Evolutionary conservation across 1,140 invertebrate genomes (phyloP).

Genomic region (Sarcophaga peregrina): DNA sequence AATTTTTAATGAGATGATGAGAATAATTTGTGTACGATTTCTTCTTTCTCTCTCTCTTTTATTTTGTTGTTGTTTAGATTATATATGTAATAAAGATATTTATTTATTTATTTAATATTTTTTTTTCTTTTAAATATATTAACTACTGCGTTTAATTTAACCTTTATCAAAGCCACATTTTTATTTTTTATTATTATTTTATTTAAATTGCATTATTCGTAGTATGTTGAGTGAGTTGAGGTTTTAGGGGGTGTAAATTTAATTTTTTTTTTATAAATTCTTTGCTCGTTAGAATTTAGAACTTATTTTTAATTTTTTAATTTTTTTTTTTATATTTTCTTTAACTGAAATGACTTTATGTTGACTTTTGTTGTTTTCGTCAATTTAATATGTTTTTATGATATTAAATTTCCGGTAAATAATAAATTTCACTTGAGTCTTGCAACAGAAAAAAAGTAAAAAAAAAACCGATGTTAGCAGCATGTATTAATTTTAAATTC

Average conservation of each 20-base stretch:
- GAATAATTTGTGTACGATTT: too few species aligned
- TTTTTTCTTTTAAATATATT: not conserved
- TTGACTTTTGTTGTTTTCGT: constrained; percentile 25
- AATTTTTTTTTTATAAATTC: not conserved
- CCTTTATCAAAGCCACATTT: constrained; percentile 49
- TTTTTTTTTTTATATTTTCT: not conserved
- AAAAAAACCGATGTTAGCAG: not conserved
- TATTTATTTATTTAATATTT: too few species aligned
- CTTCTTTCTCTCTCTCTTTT: too few species aligned
- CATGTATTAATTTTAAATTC: not conserved
- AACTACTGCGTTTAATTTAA: constrained; percentile 14
- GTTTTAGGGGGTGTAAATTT: constrained; percentile 2
- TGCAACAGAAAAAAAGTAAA: not conserved
- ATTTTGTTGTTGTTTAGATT: too few species aligned
- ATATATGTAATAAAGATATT: too few species aligned
- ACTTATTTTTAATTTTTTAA: too few species aligned
- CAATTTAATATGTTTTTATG: not conserved
- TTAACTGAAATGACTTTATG: constrained; percentile 7
- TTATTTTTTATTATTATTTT: constrained; percentile 26
- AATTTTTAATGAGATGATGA: too few species aligned
- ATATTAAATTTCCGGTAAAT: constrained; percentile 15
- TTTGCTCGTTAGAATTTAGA: too few species aligned
- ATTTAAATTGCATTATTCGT: constrained; percentile 35
- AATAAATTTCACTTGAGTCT: not conserved
- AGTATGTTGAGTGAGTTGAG: not conserved